phyloP scores from a whole-genome alignment of 2,888 invertebrate genomes.

The Cephus sareptanus region DNA sequence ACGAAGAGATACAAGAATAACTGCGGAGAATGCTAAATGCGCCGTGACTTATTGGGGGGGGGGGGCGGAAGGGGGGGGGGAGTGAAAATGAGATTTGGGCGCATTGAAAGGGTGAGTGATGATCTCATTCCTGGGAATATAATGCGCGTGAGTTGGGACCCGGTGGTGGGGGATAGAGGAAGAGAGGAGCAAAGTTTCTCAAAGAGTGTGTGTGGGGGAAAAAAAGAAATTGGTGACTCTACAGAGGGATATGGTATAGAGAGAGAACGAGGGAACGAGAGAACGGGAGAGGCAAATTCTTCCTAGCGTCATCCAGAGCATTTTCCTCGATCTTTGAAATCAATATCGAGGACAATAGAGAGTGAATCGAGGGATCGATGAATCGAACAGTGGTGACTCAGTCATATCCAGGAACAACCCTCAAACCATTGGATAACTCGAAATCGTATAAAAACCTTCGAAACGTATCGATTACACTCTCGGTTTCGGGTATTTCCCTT shows the following conservation, averaged over 20 bases:
- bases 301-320: background rate
- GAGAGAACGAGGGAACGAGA: conserved; percentile 18
- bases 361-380: background rate
- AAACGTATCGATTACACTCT: conserved; percentile 23
- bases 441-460: conserved; percentile 23
- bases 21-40: conserved; percentile 58
- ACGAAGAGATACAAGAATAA: conserved; percentile 53
- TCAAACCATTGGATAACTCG: conserved; percentile 19
- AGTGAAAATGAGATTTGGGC: conserved; percentile 45
- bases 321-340: background rate
- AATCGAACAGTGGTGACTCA: conserved; percentile 13
- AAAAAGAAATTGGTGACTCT: background rate
- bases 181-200: background rate
- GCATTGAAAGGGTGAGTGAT: conserved; percentile 45
- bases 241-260: background rate
- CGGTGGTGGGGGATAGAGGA: conserved; percentile 8
- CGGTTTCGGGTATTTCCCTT: conserved; percentile 13
- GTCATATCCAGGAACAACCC: conserved; percentile 6
- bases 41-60: conserved; percentile 57
- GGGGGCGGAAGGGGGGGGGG: conserved; percentile 25
- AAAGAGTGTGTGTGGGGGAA: background rate
- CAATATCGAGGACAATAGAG: background rate
- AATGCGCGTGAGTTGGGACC: conserved; percentile 20
- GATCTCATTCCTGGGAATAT: conserved; percentile 43
- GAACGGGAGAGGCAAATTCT: conserved; percentile 11